Evolutionary conservation across 2,113 vertebrate genomes (phyloP), one percentile per base, ranked within the genome.

Genomic region (Aythya baeri): DNA sequence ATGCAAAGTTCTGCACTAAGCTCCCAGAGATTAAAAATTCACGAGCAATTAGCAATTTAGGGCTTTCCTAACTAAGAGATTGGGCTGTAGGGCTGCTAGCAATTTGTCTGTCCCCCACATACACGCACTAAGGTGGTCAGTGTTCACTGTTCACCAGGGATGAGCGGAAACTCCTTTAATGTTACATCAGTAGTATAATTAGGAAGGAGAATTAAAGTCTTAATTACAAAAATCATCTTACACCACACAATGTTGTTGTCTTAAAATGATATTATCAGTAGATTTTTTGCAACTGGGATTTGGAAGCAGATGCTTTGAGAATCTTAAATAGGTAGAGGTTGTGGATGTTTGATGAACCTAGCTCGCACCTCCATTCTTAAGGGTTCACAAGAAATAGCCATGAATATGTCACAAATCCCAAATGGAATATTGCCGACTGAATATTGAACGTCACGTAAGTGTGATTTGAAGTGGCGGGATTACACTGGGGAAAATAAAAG

Each of bases 371-470:
- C 29, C 29, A 6, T 67, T n/a, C 75, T 76, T 38, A 78, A 4
- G 34, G 32, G 34, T 77, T 89, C 54, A 38, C 17, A 57, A 57
- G 72, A 89, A 80, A 36, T 6, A 82, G 36, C 27, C 26, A 32
- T 83, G 36, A 75, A 15, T 49, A 25, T 68, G 23, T 72, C 67
- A 8, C 68, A 88, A 54, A 43, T 89, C 20, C 55, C 75, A 80
- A 76, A 81, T 46, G 72, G 54, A 88, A 23, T 86, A 75, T 44
- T 4, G 2, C 61, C 88, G 66, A 23, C 77, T 84, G 70, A 75
- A 61, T 94, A 86, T 72, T 88, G 85, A 81, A 72, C 72, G 83
- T 65, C 89, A 95, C 73, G 86, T 93, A 86, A 93, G 77, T 79
- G 78, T 85, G 78, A 76, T 83, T 73, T 92, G 81, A 91, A 92